These are phyloP conservation scores for Emydocephalus ijimae DNA, from an alignment of 2,113 vertebrate genomes.

Conservation along the genomic window DNA sequence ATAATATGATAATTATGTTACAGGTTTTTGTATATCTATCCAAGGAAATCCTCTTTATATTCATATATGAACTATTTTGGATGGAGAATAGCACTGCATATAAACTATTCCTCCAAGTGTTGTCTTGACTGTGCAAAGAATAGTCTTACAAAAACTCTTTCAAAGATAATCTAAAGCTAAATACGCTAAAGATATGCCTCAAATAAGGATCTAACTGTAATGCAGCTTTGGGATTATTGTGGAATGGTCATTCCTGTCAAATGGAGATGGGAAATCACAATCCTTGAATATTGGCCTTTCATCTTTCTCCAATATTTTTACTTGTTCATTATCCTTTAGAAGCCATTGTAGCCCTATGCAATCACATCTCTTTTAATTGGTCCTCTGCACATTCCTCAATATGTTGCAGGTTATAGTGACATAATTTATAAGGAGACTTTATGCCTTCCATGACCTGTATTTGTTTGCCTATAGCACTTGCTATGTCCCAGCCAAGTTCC, in stretches of 20 bases:
- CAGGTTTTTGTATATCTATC: neutral
- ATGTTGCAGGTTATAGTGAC: neutral
- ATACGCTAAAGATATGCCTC: neutral
- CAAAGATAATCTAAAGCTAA: neutral
- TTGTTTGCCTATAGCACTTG: constrained; percentile 3
- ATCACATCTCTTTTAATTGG: neutral
- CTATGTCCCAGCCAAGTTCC: neutral
- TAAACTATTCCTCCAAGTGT: neutral
- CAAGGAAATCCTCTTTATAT: neutral
- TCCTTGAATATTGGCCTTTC: neutral
- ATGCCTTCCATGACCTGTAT: neutral
- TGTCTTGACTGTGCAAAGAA: neutral
- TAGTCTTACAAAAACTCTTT: neutral
- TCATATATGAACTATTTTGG: neutral
- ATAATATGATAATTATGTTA: neutral
- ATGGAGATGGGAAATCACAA: neutral
- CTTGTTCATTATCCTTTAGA: neutral
- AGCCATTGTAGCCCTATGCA: too few relatives aligned
- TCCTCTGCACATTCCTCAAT: neutral
- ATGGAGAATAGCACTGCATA: neutral
- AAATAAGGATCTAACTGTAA: neutral
- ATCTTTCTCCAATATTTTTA: neutral
- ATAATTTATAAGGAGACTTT: neutral
- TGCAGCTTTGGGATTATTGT: neutral
- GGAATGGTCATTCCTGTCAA: neutral